phyloP scores from a whole-genome alignment of 2,888 invertebrate species.

The Temnothorax ravouxi region DNA sequence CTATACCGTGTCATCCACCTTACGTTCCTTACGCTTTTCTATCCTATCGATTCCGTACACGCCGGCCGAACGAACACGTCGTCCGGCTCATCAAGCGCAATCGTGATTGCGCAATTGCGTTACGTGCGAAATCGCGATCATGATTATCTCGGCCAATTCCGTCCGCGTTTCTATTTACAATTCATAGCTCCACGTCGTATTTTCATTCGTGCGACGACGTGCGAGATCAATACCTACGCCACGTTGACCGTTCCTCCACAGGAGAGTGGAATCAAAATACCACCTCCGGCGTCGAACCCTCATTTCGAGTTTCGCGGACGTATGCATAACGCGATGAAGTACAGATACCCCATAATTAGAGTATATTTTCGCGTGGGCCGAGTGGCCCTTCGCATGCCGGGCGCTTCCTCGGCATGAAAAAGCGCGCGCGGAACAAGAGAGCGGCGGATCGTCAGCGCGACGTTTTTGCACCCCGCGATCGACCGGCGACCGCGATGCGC shows the following conservation, averaged over 20 bases:
- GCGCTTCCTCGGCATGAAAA: background rate
- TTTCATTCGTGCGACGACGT: constrained; percentile 39
- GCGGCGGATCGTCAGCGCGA: constrained; percentile 10
- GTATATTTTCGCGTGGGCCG: background rate
- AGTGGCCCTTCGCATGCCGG: background rate
- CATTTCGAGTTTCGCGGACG: constrained; percentile 7
- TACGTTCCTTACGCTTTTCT: constrained; percentile 8
- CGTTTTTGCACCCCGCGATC: background rate
- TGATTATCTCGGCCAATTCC: constrained; percentile 75
- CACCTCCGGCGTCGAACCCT: constrained; percentile 1
- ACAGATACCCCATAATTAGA: too few species aligned
- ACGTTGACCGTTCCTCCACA: constrained; percentile 42
- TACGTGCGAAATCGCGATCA: constrained; percentile 48
- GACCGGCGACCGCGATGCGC: constrained; percentile 21
- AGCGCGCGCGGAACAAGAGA: constrained; percentile 9
- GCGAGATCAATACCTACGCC: constrained; percentile 48
- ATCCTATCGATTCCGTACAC: background rate
- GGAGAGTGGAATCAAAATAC: constrained; percentile 40
- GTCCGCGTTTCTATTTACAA: constrained; percentile 75
- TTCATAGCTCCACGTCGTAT: constrained; percentile 46
- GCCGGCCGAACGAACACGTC: background rate
- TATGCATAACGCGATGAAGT: background rate
- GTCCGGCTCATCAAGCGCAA: background rate
- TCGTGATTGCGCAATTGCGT: constrained; percentile 16
- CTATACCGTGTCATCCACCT: constrained; percentile 10